Base-by-base conservation (phyloP, 2,888 invertebrate species). In the Pinctada fucata region DNA sequence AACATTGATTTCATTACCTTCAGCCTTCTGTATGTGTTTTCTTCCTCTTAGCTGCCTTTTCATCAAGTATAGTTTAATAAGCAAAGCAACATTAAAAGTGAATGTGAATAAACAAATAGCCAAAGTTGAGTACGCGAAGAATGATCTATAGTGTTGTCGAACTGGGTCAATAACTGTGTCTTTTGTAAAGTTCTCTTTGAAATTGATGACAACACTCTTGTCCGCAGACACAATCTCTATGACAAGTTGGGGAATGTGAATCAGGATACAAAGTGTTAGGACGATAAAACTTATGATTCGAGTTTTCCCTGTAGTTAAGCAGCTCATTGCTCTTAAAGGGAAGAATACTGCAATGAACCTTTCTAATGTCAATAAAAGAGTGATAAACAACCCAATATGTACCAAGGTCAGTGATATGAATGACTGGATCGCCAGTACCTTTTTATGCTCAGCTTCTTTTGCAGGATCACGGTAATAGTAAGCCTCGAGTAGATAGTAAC, bases 1-100 rank as follows among this genome's bases (percentile, higher is more conserved):
- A 3, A 78, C 63, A 47, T 78, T 78, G 8, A 78, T 68, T 73
- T 78, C 78, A 13, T 52, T 78, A 3, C 78, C 66, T n/a, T 78
- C 73, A 10, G 64, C 69, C 13, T 67, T 72, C 45, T 63, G 52
- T 13, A 68, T 58, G 49, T 78, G 78, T 65, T 64, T 73, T n/a
- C 74, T 66, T 47, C 48, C 16, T 31, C 50, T 47, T 16, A 74
- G 66, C 31, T 50, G 48, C 51, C 49, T 66, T 58, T 74, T 58
- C n/a, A 74, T 31, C 16, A 50, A 45, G 8, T 63, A 2, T 13
- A 74, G 50, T 51, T 74, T 74, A 50, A 50, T 6, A 8, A 74
- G 51, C 4, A 74, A 31, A 10, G 45, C 31, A 50, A 74, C 50
- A 74, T 74, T 74, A 8, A 74, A 66, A 67, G 16, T 51, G 31